Evolutionary conservation across 1,140 invertebrate genomes (phyloP).

Genomic region (Zaprionus tsacasi): DNA sequence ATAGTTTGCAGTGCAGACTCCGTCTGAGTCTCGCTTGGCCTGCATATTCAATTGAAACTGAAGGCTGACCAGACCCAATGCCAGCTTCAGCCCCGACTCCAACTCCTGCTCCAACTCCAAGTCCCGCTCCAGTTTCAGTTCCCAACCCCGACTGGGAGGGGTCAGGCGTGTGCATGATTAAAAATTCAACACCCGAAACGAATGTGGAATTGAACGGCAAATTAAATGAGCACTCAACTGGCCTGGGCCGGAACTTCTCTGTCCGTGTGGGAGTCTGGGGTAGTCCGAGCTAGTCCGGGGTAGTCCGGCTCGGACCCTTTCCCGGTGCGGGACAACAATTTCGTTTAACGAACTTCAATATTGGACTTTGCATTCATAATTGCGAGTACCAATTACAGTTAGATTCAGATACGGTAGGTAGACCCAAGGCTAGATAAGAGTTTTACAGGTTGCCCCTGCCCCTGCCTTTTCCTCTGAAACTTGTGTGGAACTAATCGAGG

Average conservation of each 20-base stretch:
- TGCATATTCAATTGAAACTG: constrained; percentile 66
- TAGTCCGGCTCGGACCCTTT: neutral
- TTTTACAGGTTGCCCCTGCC: neutral
- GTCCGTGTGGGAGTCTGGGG: neutral
- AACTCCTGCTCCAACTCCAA: neutral
- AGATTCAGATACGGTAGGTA: neutral
- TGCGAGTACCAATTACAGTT: constrained; percentile 6
- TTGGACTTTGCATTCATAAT: constrained; percentile 36
- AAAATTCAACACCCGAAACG: constrained; percentile 82
- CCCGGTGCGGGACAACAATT: constrained; percentile 13
- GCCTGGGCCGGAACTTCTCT: constrained; percentile 12
- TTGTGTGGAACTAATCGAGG: neutral
- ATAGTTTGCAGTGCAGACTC: constrained; percentile 47
- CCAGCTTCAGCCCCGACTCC: neutral
- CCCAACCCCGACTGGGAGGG: constrained; percentile 32
- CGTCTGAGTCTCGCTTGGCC: constrained; percentile 51
- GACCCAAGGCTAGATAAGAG: neutral
- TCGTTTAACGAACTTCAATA: constrained; percentile 28
- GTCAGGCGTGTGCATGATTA: constrained; percentile 71
- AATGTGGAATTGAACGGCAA: constrained; percentile 78
- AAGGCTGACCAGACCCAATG: constrained; percentile 18
- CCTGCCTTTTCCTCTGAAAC: too few species aligned
- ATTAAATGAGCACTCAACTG: constrained; percentile 65
- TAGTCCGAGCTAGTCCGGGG: neutral
- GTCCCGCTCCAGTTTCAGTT: neutral